Evolutionary conservation across 1,140 invertebrate species (phyloP).

Genomic region (Acromyrmex heyeri): DNA sequence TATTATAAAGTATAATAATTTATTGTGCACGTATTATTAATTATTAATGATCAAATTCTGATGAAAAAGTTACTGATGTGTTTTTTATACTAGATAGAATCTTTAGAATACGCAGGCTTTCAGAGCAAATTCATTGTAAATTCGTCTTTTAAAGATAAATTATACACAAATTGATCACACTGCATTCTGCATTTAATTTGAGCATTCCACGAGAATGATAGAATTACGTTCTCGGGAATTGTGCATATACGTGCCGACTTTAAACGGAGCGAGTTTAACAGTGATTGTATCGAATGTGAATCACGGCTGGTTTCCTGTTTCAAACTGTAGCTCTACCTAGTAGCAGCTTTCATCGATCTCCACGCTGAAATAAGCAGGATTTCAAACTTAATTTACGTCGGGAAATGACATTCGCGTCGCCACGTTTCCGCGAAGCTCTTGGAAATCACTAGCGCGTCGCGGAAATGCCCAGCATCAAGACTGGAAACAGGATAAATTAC

Average conservation of each 20-base stretch:
- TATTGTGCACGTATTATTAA: neutral
- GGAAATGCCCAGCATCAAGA: constrained; percentile 73
- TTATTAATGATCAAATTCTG: neutral
- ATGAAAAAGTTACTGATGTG: neutral
- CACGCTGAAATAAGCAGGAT: constrained; percentile 66
- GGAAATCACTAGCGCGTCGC: constrained; percentile 71
- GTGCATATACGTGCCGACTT: constrained; percentile 41
- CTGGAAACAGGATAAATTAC: constrained; percentile 78
- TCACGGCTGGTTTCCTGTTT: constrained; percentile 61
- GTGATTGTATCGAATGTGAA: constrained; percentile 62
- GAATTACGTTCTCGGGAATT: constrained; percentile 46
- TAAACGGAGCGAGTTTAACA: constrained; percentile 64
- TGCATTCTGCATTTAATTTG: constrained; percentile 47
- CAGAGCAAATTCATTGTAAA: neutral
- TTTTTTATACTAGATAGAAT: constrained; percentile 1
- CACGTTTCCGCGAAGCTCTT: constrained; percentile 69
- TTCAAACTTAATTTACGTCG: constrained; percentile 73
- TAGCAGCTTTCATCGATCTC: constrained; percentile 61
- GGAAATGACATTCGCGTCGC: constrained; percentile 74
- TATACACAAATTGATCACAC: constrained; percentile 9
- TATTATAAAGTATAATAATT: constrained; percentile 6
- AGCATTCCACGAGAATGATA: constrained; percentile 38
- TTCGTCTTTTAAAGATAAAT: constrained; percentile 36
- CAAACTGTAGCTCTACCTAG: constrained; percentile 59
- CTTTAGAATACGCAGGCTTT: neutral